These are phyloP conservation scores for Bemisia tabaci DNA, from an alignment of 1,140 invertebrate species.

Conservation along the genomic window DNA sequence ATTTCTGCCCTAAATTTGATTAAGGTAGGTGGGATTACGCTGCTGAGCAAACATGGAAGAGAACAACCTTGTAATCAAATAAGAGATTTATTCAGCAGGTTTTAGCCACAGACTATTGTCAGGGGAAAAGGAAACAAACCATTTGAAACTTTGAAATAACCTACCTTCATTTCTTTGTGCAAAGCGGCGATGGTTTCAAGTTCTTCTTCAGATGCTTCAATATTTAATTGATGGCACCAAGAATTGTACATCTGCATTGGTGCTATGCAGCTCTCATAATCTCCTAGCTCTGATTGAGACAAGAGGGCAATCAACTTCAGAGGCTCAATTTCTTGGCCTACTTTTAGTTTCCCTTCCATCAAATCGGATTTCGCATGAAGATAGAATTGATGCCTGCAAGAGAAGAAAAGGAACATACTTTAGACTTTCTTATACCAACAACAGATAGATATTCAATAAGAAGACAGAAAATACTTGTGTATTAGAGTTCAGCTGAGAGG, in stretches of 20 bases:
- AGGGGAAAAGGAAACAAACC: no score
- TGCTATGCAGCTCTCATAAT: conserved; percentile 41
- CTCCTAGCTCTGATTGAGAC: conserved; percentile 54
- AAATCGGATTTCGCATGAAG: conserved; percentile 62
- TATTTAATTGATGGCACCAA: conserved; percentile 38
- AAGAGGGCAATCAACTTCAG: conserved; percentile 59
- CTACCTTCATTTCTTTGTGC: conserved; percentile 39
- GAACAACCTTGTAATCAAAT: no score
- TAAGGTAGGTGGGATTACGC: no score
- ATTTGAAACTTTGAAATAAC: no score
- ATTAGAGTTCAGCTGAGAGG: no score
- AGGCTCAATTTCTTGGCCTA: conserved; percentile 50
- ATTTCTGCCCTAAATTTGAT: no score
- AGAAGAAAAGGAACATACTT: conserved; percentile 15
- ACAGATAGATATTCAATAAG: background rate
- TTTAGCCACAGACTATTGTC: no score
- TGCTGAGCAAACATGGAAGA: no score
- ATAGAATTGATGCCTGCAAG: conserved; percentile 63
- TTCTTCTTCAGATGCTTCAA: conserved; percentile 37
- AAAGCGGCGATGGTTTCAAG: conserved; percentile 45
- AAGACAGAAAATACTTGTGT: no score
- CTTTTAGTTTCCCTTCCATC: conserved; percentile 50
- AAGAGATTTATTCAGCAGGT: no score
- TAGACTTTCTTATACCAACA: background rate
- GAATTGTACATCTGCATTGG: conserved; percentile 44